Conservation (phyloP, 23 tunicate species). For the Trididemnum nubilum region DNA sequence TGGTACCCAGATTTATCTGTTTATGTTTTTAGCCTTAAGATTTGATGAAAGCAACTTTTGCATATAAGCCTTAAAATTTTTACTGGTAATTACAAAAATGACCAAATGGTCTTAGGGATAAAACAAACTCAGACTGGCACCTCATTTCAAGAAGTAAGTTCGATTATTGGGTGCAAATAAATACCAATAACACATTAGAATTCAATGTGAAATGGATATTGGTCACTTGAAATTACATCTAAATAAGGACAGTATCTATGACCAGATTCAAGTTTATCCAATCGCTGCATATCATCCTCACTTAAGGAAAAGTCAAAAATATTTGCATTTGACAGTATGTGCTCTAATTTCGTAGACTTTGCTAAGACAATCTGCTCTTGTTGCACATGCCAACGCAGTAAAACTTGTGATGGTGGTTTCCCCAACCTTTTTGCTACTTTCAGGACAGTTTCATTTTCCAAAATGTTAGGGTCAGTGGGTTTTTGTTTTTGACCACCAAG, state of each 20-base stretch:
- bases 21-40: no score
- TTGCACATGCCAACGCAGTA: slow-evolving; percentile 69
- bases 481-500: slow-evolving; percentile 61
- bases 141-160: no score
- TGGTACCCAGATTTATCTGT: no score
- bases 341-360: slow-evolving; percentile 52
- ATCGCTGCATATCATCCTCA: slow-evolving; percentile 41
- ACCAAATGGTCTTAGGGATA: no score
- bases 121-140: no score
- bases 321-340: slow-evolving; percentile 46
- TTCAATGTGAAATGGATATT: slow-evolving; percentile 61
- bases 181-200: no score
- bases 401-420: slow-evolving; percentile 63
- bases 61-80: no score
- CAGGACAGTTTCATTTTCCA: slow-evolving; percentile 42
- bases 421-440: slow-evolving; percentile 55
- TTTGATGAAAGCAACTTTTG: no score
- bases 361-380: slow-evolving; percentile 54
- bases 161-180: no score
- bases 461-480: slow-evolving; percentile 33
- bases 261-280: slow-evolving; percentile 32
- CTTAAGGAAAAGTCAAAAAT: slow-evolving; percentile 62
- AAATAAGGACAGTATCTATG: slow-evolving; percentile 49
- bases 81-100: no score
- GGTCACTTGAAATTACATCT: slow-evolving; percentile 28